Evolutionary conservation across 2,888 invertebrate genomes (phyloP).

Genomic region (Eupeodes luniger): DNA sequence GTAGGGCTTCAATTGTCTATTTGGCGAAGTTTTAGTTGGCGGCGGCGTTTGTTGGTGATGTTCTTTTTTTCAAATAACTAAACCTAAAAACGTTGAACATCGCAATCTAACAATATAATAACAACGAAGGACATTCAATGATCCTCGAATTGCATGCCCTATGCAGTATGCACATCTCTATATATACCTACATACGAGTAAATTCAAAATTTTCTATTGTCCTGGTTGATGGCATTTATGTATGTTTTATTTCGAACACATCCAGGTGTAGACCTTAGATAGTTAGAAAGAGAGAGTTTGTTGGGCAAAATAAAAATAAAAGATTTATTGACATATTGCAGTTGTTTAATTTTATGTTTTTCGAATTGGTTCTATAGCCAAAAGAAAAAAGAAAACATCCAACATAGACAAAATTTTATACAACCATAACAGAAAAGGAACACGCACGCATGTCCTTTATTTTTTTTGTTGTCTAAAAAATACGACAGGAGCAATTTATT

Average conservation of each 20-base stretch:
- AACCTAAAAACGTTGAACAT: slow-evolving; percentile 41
- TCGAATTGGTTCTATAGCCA: slow-evolving; percentile 27
- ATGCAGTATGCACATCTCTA: not conserved
- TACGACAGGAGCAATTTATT: slow-evolving; percentile 28
- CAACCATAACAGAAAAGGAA: not conserved
- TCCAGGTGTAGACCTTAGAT: slow-evolving; percentile 22
- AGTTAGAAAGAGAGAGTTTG: slow-evolving; percentile 10
- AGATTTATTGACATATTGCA: slow-evolving; percentile 73
- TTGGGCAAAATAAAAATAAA: slow-evolving; percentile 19
- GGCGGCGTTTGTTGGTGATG: not conserved
- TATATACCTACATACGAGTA: not conserved
- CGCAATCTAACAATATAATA: slow-evolving; percentile 67
- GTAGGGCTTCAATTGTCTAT: slow-evolving; percentile 25
- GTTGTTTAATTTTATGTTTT: slow-evolving; percentile 49
- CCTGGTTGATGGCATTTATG: slow-evolving; percentile 14
- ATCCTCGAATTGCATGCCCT: slow-evolving; percentile 60
- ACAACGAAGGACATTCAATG: slow-evolving; percentile 63
- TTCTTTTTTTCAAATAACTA: slow-evolving; percentile 13
- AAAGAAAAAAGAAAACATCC: too few species aligned
- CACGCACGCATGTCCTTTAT: not conserved
- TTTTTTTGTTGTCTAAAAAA: not conserved
- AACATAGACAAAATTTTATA: not conserved
- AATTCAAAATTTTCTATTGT: slow-evolving; percentile 40
- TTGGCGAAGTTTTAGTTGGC: slow-evolving; percentile 4
- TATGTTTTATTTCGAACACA: slow-evolving; percentile 28